Base-by-base conservation (phyloP, 2,113 vertebrate species). In the Monopterus albus region DNA sequence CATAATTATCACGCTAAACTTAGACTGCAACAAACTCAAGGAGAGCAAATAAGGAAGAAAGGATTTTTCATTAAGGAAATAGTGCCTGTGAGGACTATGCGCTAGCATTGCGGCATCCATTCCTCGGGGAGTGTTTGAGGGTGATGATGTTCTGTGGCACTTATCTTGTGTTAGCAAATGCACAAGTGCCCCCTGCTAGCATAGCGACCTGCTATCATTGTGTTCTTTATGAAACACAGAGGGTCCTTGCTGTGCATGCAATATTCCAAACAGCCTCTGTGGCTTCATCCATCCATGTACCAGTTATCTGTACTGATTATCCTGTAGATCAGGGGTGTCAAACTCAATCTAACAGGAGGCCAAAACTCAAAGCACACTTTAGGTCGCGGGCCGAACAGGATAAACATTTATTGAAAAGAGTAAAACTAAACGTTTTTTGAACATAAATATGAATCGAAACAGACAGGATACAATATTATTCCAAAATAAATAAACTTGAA, bases 1-100 rank as follows among this genome's bases (percentile, higher is more conserved):
- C 85, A 29, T 62, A 62, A 55, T 68, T 64, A 55, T 84, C 79
- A 65, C 2, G 6, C 81, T 89, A 87, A 80, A 88, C 77, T 83
- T 89, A 86, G 85, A 85, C 75, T 63, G 75, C 58, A 49, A 82
- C 39, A 25, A 84, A 78, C 59, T 45, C 42, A 6, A 67, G 70
- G 52, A 60, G 40, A 69, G 75, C 52, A 64, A 64, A 84, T 45
- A 40, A 60, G 35, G 50, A 69, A 42, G 42, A 53, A 21, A 20
- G 39, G 61, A 53, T 39, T 70, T 31, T 61, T 71, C 42, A 20
- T 50, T 15, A 17, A 62, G 53, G 31, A 50, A 47, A 81, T 2
- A 53, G 57, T 46, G 56, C 25, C 20, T 21, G 55, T 4, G 42
- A 46, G 45, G 46, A 56, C 21, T 42, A n/a, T 50, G 64, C 67